Base-by-base conservation (phyloP, 2,113 vertebrate genomes). In the Dromiciops gliroides region DNA sequence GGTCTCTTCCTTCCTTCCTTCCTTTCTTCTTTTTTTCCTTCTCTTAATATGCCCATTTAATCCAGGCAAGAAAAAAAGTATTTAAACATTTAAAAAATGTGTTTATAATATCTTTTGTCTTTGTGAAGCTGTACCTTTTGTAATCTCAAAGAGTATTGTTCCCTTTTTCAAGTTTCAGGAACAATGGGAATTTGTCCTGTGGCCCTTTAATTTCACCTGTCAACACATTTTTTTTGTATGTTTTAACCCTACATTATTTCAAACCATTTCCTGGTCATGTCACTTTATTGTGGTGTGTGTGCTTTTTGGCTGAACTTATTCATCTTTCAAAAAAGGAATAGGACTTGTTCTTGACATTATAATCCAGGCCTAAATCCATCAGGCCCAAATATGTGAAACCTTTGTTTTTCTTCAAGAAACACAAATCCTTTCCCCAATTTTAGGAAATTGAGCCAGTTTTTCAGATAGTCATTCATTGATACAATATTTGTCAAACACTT, bases 161-260 rank as follows among this genome's bases (percentile, higher is more conserved):
- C 37, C 75, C 52, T 92, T 91, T 93, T 97, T 95, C 95, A 51
- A 89, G 14, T 49, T 96, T 0, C 31, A 49, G 52, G 37, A 92
- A 67, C 51, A 96, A 96, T 93, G 91, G 89, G 96, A 92, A 88
- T 92, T 91, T 94, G 67, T 96, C 90, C 28, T 50, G 26, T 51
- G n/a, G 19, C 44, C 56, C 31, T 89, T 92, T 16, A 50, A 7
- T 92, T 94, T 25, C 49, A 93, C 53, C 92, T 89, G 49, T 24
- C 83, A 51, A 9, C 47, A 67, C n/a, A 14, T 1, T 11, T 75
- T 37, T 56, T 48, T 89, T 5, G 89, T 49, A 49, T 8, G 49
- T 89, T 89, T 24, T 89, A 48, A 48, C 12, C 28, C 47, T 95
- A 47, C 0, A 48, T 37, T 52, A 47, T 48, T 92, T 93, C 31